phyloP scores from a whole-genome alignment of 2,888 invertebrate species.

The Machimus rusticus region DNA sequence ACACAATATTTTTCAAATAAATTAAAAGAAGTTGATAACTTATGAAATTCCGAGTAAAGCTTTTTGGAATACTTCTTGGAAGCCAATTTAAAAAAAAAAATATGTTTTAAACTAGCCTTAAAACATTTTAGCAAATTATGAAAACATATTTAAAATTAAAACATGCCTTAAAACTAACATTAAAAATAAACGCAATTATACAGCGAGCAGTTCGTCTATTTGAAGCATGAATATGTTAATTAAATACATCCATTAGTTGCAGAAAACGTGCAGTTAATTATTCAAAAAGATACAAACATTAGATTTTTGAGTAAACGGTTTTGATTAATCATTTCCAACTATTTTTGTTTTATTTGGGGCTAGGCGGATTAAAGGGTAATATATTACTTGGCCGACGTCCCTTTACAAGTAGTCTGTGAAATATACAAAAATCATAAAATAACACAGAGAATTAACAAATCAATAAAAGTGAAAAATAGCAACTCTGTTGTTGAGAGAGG shows the following conservation, averaged over 20 bases:
- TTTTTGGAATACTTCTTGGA: background rate
- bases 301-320: background rate
- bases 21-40: background rate
- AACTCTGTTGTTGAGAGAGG: background rate
- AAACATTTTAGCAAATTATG: background rate
- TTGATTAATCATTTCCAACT: background rate
- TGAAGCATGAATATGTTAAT: background rate
- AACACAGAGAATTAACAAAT: slow-evolving; percentile 33
- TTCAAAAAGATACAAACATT: slow-evolving; percentile 8
- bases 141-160: background rate
- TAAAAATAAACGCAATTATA: background rate
- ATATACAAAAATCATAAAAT: slow-evolving; percentile 44
- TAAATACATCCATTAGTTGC: background rate
- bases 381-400: slow-evolving; percentile 63
- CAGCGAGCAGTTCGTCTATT: background rate
- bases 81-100: background rate
- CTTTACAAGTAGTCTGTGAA: slow-evolving; percentile 62
- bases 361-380: slow-evolving; percentile 56
- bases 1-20: background rate
- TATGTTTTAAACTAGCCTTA: background rate
- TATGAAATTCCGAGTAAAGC: background rate
- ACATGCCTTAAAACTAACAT: background rate
- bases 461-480: background rate
- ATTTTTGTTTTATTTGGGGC: background rate
- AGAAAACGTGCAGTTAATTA: background rate